phyloP scores from a whole-genome alignment of 1,140 invertebrate species.

The Acromyrmex charruanus region DNA sequence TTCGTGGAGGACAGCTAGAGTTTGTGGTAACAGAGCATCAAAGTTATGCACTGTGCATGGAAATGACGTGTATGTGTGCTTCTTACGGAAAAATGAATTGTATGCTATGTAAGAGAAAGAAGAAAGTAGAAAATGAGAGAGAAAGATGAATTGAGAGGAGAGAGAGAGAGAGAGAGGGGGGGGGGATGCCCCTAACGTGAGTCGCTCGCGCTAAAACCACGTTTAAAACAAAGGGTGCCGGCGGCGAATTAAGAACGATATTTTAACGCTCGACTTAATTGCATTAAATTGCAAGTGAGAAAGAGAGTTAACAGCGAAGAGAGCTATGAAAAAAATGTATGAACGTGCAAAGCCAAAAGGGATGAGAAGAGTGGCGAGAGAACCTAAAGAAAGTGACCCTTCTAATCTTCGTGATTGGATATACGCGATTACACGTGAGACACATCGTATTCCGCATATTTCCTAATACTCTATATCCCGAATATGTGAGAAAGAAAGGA shows the following conservation, averaged over 20 bases:
- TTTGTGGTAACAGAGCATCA: conserved; percentile 35
- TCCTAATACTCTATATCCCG: conserved; percentile 27
- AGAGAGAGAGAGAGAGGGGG: background rate
- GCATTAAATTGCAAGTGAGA: conserved; percentile 74
- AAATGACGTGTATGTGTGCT: conserved; percentile 56
- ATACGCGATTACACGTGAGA: conserved; percentile 60
- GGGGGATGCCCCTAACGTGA: conserved; percentile 5
- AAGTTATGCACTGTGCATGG: conserved; percentile 29
- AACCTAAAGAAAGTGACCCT: conserved; percentile 42
- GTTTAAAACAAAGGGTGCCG: conserved; percentile 76
- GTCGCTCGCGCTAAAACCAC: conserved; percentile 67
- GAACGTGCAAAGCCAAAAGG: conserved; percentile 43
- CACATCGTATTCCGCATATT: conserved; percentile 53
- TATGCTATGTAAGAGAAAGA: conserved; percentile 10
- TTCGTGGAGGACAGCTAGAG: conserved; percentile 6
- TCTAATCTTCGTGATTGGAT: conserved; percentile 67
- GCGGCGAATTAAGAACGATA: conserved; percentile 80
- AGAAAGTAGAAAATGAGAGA: conserved; percentile 5
- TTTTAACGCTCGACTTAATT: conserved; percentile 82
- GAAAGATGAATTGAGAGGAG: background rate
- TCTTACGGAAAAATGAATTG: conserved; percentile 62
- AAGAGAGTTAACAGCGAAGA: conserved; percentile 50
- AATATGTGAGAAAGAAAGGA: background rate
- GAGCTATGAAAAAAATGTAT: conserved; percentile 52
- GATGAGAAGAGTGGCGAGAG: conserved; percentile 53